phyloP scores from a whole-genome alignment of 2,888 invertebrate species.

The Apantesis nais region DNA sequence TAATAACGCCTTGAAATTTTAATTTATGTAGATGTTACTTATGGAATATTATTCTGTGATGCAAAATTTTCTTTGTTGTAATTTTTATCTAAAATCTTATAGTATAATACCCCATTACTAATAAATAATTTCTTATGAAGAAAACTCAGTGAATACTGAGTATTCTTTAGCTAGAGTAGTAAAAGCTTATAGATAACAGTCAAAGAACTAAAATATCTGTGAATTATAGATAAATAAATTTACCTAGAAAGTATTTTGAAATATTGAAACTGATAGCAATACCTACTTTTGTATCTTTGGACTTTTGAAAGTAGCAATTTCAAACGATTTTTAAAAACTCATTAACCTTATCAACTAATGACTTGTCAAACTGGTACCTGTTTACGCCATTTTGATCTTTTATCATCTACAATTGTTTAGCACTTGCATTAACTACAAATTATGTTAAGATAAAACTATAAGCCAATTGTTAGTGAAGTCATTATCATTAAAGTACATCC shows the following conservation, averaged over 20 bases:
- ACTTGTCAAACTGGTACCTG: conserved; percentile 19
- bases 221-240: too few species aligned
- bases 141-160: too few species aligned
- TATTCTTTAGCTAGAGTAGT: too few species aligned
- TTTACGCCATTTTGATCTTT: conserved; percentile 21
- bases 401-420: conserved; percentile 23
- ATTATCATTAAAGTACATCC: neutral
- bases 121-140: too few species aligned
- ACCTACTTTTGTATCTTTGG: neutral
- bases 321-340: conserved; percentile 3
- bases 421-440: conserved; percentile 9
- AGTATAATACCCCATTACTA: too few species aligned
- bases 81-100: too few species aligned
- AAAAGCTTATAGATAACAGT: too few species aligned
- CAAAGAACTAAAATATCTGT: too few species aligned
- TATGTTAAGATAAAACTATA: neutral
- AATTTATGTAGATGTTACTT: too few species aligned
- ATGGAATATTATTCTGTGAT: too few species aligned
- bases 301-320: neutral
- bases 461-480: neutral
- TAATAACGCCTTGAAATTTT: too few species aligned
- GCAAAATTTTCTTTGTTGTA: too few species aligned
- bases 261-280: neutral
- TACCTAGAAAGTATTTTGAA: neutral
- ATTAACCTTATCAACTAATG: conserved; percentile 18